A percentile compares a stretch with the other conserved stretches of the same genome.
Evolutionary conservation across 2,797 vertebrate genomes (phyloP).

Genomic region (Epinephelus malabaricus): DNA sequence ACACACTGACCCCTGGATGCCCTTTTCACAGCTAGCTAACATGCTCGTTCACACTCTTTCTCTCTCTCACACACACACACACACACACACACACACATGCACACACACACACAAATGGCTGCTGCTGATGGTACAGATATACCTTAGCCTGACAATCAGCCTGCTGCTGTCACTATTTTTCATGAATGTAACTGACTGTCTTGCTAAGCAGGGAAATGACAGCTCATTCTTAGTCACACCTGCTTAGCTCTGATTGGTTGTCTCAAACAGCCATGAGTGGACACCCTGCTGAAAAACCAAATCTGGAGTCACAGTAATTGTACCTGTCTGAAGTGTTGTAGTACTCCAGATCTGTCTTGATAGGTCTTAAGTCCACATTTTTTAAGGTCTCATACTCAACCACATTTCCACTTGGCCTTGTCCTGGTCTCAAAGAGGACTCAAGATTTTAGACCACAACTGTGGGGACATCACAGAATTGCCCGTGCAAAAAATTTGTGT

Average conservation of each 20-base stretch:
- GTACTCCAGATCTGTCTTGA: no score
- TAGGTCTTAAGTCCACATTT: no score
- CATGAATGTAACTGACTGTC: background rate
- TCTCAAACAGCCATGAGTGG: background rate
- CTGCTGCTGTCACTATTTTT: no score
- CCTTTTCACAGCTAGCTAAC: conserved; percentile 59
- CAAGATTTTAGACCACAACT: no score
- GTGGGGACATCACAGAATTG: no score
- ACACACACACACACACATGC: background rate
- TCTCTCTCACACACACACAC: background rate
- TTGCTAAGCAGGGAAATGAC: background rate
- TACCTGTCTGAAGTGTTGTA: no score
- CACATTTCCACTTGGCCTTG: no score
- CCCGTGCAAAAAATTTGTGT: no score
- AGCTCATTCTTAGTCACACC: background rate
- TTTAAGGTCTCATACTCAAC: no score
- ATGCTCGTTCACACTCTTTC: conserved; percentile 41
- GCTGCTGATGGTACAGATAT: background rate
- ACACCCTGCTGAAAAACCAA: background rate
- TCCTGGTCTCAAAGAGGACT: no score
- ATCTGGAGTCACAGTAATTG: no score
- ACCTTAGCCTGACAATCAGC: background rate
- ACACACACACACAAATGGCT: background rate
- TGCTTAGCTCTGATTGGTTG: background rate
- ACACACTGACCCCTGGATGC: conserved; percentile 70